Percentiles rank a stretch among this genome's conserved stretches.
These are phyloP conservation scores for Agrotis clavis DNA, from an alignment of 2,888 invertebrate species.

Conservation along the genomic window DNA sequence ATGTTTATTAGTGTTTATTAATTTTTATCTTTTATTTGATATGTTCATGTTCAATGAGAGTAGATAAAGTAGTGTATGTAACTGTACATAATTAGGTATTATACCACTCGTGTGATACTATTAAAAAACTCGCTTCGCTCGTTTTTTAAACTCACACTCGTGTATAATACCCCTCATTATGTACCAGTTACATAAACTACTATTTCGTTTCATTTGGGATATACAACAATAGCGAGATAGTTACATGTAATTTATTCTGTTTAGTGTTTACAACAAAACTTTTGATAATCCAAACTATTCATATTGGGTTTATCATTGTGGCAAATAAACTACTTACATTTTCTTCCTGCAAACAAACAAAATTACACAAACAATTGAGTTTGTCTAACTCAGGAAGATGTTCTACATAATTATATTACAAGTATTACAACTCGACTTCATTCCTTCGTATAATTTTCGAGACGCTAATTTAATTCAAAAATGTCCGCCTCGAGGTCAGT, in stretches of 20 bases:
- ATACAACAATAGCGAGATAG: not conserved
- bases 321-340: constrained; percentile 5
- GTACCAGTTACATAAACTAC: too few relatives aligned
- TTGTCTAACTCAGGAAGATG: constrained; percentile 44
- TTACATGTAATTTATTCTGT: too few relatives aligned
- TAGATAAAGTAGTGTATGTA: too few relatives aligned
- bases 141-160: too few relatives aligned
- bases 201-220: too few relatives aligned
- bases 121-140: too few relatives aligned
- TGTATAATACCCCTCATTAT: too few relatives aligned
- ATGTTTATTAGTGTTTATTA: too few relatives aligned
- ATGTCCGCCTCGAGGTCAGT: constrained; percentile 52
- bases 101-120: too few relatives aligned
- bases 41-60: too few relatives aligned
- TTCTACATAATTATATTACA: constrained; percentile 62
- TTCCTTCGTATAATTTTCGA: constrained; percentile 57
- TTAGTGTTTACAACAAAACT: constrained; percentile 2
- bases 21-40: too few relatives aligned
- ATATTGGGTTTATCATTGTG: not conserved
- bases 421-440: constrained; percentile 57
- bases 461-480: constrained; percentile 57
- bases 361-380: constrained; percentile 51
- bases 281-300: not conserved
- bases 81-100: too few relatives aligned
- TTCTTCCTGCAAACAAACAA: constrained; percentile 24